These are phyloP conservation scores for Ditula angustiorana DNA, from an alignment of 2,888 invertebrate genomes.

Conservation along the genomic window DNA sequence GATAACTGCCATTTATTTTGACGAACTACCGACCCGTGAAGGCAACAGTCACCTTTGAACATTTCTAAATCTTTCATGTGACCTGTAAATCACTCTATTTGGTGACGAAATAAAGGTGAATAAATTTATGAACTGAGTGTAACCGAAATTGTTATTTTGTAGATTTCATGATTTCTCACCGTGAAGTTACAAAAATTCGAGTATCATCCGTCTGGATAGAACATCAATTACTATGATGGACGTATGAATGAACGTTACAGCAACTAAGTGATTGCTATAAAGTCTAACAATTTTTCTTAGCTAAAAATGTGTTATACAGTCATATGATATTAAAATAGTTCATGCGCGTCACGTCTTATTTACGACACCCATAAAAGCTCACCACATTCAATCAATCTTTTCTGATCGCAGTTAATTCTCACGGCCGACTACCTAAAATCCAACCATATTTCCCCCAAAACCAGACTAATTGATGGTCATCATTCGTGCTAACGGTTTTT, in stretches of 20 bases:
- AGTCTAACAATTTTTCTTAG: background rate
- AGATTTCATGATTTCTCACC: background rate
- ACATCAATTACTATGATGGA: no score
- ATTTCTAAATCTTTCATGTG: constrained; percentile 53
- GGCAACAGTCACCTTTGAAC: constrained; percentile 49
- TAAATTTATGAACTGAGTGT: background rate
- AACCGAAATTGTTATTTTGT: background rate
- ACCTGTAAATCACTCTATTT: constrained; percentile 23
- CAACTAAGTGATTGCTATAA: no score
- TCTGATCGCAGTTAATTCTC: background rate
- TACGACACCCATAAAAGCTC: constrained; percentile 16
- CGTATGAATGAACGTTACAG: no score
- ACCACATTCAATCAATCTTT: constrained; percentile 3
- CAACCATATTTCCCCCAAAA: constrained; percentile 16
- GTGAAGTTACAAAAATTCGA: background rate
- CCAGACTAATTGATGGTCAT: background rate
- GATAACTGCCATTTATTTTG: constrained; percentile 48
- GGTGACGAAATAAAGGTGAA: constrained; percentile 25
- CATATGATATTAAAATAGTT: background rate
- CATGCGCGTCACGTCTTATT: constrained; percentile 15
- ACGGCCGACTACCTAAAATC: constrained; percentile 20
- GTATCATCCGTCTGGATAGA: background rate
- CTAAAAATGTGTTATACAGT: background rate
- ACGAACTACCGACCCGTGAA: constrained; percentile 42
- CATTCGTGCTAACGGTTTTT: constrained; percentile 3